Base-by-base conservation (phyloP, 2,797 vertebrate genomes). In the Lithobates pipiens region DNA sequence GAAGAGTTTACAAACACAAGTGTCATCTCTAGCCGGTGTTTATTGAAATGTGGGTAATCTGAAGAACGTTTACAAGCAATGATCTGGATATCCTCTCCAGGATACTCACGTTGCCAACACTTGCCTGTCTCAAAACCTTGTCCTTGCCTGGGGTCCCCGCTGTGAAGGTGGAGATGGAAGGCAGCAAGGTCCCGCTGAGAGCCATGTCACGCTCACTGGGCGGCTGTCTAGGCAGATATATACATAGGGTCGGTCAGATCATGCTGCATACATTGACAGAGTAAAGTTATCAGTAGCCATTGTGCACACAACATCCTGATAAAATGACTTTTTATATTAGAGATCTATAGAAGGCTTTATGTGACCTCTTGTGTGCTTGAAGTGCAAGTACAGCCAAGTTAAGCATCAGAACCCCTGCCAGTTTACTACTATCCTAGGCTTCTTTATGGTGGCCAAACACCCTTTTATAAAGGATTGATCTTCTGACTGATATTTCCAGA, bases 121-220 rank as follows among this genome's bases (percentile, higher is more conserved):
- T 91, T 90, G 92, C 92, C 78, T 93, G 95, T 93, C 96, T 95
- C 90, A 93, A 90, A 88, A 94, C 88, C 91, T 96, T 97, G 89
- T 95, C 97, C 91, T 95, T 96, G 91, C 94, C 92, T 82, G 93
- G 89, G 85, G 96, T 92, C 88, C 93, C 94, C 91, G 95, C 95
- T 91, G 97, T 94, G 89, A 99, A 99, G 88, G 96, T 98, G 91
- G 97, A 95, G 91, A 99, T 98, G 86, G 97, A 97, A 32, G 97
- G 98, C 89, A 99, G 94, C 83, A 98, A 95, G 8, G 97, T 96
- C 88, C 96, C 95, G 91, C 97, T 96, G 94, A 99, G 95, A 89
- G 98, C 97, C 98, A 99, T 99, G 92, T 98, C 97, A 91, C 96
- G 95, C 92, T 98, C 97, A 94, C 96, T 96, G 91, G 95, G 94